A percentile compares a stretch with the other conserved stretches of the same genome.
These are phyloP conservation scores for Heterodera filipjevi DNA, from an alignment of 2,888 invertebrate genomes.

Conservation along the genomic window DNA sequence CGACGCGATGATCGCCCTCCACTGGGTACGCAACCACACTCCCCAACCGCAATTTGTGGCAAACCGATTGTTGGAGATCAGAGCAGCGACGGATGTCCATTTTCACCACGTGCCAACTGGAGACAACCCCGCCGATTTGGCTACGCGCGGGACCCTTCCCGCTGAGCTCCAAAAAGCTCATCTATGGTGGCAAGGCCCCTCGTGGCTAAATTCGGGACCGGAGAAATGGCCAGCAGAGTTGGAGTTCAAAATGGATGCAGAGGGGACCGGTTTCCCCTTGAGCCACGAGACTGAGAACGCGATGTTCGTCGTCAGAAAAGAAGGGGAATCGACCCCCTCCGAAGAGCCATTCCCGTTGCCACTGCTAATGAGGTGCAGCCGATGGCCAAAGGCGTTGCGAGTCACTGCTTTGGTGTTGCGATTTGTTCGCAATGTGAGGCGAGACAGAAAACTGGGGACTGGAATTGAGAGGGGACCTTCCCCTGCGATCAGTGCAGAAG, in stretches of 20 bases:
- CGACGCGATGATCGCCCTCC: slow-evolving; percentile 14
- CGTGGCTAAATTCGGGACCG: neutral
- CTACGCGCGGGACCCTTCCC: slow-evolving; percentile 11
- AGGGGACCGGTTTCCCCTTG: neutral
- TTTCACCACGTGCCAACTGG: slow-evolving; percentile 21
- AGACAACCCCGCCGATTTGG: slow-evolving; percentile 30
- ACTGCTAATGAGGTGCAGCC: too few species aligned
- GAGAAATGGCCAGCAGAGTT: neutral
- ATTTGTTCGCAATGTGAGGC: too few species aligned
- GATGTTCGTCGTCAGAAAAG: neutral
- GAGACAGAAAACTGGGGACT: too few species aligned
- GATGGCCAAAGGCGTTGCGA: too few species aligned
- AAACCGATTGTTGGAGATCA: slow-evolving; percentile 17
- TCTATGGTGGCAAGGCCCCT: slow-evolving; percentile 28
- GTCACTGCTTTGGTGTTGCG: too few species aligned
- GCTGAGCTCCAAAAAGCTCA: neutral
- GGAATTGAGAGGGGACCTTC: too few species aligned
- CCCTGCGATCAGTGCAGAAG: neutral
- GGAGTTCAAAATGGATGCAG: neutral
- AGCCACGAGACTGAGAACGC: neutral
- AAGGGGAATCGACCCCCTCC: neutral
- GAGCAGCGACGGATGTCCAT: neutral
- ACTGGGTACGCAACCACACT: neutral
- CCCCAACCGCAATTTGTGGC: slow-evolving; percentile 21
- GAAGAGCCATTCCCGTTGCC: too few species aligned